Base-by-base conservation (phyloP, 2,113 vertebrate species). In the Spermophilus dauricus region DNA sequence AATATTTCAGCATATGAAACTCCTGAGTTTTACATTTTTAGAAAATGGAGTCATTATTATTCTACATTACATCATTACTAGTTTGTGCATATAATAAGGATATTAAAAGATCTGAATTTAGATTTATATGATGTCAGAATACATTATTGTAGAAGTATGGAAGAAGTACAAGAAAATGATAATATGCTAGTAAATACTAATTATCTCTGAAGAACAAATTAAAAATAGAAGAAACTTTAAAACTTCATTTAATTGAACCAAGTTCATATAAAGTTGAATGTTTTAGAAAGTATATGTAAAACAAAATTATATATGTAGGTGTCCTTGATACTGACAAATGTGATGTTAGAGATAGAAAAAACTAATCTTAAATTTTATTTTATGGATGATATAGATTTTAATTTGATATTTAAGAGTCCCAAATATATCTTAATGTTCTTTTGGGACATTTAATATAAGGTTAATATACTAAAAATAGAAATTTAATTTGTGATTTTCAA, bases 81-180 rank as follows among this genome's bases (percentile, higher is more conserved):
- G 39, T 70, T 86, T 94, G 53, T 75, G 22, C 48, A 39, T 61
- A 91, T 22, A 95, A 22, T 94, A 69, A 89, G 28, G 11, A n/a
- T 93, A 56, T 82, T 70, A 92, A 97, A 87, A 63, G 26, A 75
- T 81, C 78, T 98, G 37, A 51, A 93, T 92, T 96, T 96, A 85
- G 82, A 96, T 81, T 82, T n/a, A 45, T 51, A 37, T 89, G 78
- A 73, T 95, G 95, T 58, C 76, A 95, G 95, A 86, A 92, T 94
- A 96, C 24, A 87, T 96, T 93, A 93, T 20, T 89, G 78, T 80
- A 82, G 42, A 91, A 86, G 37, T 69, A 75, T 4, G 70, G 42
- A 51, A 75, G 10, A 67, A 45, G 51, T 20, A 53, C 28, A 75
- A 32, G n/a, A 93, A 91, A 94, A 30, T 83, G 88, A 85, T 78